Percentiles rank a stretch among this genome's conserved stretches.
Conservation (phyloP, 2,797 vertebrate genomes). For the Gouania willdenowi region DNA sequence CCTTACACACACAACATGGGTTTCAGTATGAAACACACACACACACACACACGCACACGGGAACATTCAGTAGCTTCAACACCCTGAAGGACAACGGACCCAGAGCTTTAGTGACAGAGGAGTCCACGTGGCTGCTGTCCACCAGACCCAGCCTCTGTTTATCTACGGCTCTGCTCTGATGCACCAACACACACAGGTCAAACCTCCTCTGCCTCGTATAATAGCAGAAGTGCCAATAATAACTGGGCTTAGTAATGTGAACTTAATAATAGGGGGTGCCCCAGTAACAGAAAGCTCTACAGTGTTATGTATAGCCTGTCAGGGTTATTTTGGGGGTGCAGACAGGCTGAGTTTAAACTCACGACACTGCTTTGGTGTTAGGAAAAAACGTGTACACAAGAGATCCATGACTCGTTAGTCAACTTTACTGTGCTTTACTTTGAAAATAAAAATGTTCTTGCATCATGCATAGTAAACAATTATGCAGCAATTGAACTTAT, state of each 20-base stretch:
- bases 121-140: conserved; percentile 35
- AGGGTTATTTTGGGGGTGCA: conserved; percentile 62
- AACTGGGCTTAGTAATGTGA: conserved; percentile 56
- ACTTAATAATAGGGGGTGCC: conserved; percentile 65
- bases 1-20: conserved; percentile 15
- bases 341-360: conserved; percentile 49
- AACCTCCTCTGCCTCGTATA: conserved; percentile 71
- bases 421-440: background rate
- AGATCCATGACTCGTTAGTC: too few species aligned
- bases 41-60: conserved; percentile 13
- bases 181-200: conserved; percentile 55
- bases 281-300: conserved; percentile 63
- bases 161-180: conserved; percentile 54
- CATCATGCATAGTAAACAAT: too few species aligned
- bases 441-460: too few species aligned
- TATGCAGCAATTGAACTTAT: too few species aligned
- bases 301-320: conserved; percentile 50
- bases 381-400: conserved; percentile 59
- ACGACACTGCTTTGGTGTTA: conserved; percentile 43
- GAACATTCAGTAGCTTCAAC: conserved; percentile 29
- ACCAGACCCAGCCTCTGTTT: conserved; percentile 42
- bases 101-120: too few species aligned
- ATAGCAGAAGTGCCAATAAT: conserved; percentile 73
- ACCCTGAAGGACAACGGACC: conserved; percentile 27
- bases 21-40: too few species aligned